Base-by-base conservation (phyloP, 2,888 invertebrate genomes). In the Cerastis leucographa region DNA sequence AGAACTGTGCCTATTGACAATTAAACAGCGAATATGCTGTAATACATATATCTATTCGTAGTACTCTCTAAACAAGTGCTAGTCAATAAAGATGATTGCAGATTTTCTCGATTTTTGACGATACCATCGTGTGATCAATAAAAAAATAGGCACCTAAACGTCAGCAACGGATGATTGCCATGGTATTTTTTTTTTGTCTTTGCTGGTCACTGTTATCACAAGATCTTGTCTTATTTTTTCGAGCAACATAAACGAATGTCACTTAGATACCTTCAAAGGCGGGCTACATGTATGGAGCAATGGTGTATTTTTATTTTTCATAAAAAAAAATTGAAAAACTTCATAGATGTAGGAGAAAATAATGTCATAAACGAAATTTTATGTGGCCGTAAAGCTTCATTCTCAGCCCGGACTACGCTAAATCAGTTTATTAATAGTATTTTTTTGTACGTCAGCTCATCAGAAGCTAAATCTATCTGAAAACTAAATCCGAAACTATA, bases 1-100 rank as follows among this genome's bases (percentile, higher is more conserved):
- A 40, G 51, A 56, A 69, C 35, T 56, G 54, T 61, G 29, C 1
- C 17, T 42, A 64, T 51, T 81, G 59, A 25, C 9, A 25, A 35
- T 25, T 54, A 49, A 42, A 61, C 7, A 17, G 4, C 44, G 9
- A 12, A 25, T 35, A 40, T n/a, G 42, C n/a, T 65, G 74, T 12
- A 42, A 5, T 68, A 59, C 7, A 42, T 83, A 69, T 70, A 42
- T 42, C 14, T n/a, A n/a, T 40, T 40, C 22, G 40, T n/a, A 67
- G 11, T 56, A 11, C 25, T 66, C 49, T 67, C 46, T 17, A 59
- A 35, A 68, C 67, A 61, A 68, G 75, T 42, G 44, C 42, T 40
- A 64, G 61, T 65, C 59, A n/a, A 44, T 66, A 29, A 64, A 42
- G 42, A n/a, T n/a, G 64, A 40, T n/a, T 64, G n/a, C 42, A 64